Conservation (phyloP, 2,113 vertebrate species). For the Orientallactaga bullata region DNA sequence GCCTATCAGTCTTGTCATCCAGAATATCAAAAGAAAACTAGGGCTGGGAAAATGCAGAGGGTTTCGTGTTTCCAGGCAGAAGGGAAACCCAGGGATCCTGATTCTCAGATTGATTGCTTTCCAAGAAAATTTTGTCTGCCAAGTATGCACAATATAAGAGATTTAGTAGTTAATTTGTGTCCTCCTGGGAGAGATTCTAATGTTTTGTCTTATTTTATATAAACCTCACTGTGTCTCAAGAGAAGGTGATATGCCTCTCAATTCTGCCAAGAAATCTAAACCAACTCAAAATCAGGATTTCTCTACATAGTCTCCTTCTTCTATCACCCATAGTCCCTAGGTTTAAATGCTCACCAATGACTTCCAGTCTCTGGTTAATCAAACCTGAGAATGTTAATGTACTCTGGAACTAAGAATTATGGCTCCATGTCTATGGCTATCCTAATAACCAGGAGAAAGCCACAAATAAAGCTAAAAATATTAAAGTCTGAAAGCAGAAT, state of each 20-base stretch:
- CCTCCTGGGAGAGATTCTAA: neutral
- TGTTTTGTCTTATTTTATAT: neutral
- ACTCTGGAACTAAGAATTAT: neutral
- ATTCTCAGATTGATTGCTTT: neutral
- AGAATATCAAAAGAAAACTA: neutral
- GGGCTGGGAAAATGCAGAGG: neutral
- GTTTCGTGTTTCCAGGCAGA: neutral
- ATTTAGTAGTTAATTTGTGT: neutral
- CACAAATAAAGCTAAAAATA: neutral
- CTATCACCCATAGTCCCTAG: neutral
- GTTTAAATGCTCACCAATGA: neutral
- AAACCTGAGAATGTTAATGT: neutral
- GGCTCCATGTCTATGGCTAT: neutral
- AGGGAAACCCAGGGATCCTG: neutral
- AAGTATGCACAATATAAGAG: neutral
- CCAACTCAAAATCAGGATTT: neutral
- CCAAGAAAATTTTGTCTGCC: neutral
- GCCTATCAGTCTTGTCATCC: neutral
- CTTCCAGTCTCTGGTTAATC: neutral
- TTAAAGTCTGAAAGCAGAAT: neutral
- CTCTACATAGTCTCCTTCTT: neutral
- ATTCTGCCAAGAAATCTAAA: neutral
- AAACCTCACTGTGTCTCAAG: neutral
- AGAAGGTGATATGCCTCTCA: neutral
- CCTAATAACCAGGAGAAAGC: neutral